These are phyloP conservation scores for Drosophila novamexicana DNA, from an alignment of 1,140 invertebrate species.

Conservation along the genomic window DNA sequence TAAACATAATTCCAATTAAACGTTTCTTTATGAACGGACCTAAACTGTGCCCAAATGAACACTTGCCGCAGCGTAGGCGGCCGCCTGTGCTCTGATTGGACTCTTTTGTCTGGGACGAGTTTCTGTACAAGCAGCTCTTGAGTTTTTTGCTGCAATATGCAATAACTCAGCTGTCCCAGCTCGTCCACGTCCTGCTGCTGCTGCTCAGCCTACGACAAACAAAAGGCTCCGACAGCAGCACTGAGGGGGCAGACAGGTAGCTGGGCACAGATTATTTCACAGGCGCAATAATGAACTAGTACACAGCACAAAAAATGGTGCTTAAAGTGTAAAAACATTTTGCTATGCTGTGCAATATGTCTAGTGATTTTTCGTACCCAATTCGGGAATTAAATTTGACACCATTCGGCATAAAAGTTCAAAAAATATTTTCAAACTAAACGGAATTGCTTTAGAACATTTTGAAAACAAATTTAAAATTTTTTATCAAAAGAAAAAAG, in stretches of 20 bases:
- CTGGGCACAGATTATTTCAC: conserved; percentile 39
- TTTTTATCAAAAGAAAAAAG: no score
- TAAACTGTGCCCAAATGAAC: conserved; percentile 34
- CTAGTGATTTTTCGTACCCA: no score
- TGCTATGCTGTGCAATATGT: no score
- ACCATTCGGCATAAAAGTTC: no score
- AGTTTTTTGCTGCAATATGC: conserved; percentile 45
- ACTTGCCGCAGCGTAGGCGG: conserved; percentile 45
- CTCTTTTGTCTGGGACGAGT: conserved; percentile 14
- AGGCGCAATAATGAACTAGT: neutral
- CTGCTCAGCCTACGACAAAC: conserved; percentile 47
- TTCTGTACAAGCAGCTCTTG: conserved; percentile 11
- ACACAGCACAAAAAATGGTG: neutral
- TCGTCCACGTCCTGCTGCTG: neutral
- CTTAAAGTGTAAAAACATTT: no score
- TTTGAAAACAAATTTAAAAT: no score
- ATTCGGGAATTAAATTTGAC: no score
- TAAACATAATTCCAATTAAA: conserved; percentile 78
- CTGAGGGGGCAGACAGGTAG: conserved; percentile 23
- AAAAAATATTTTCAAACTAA: no score
- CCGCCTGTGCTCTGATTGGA: conserved; percentile 16
- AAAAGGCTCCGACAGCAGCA: conserved; percentile 36
- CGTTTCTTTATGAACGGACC: conserved; percentile 57
- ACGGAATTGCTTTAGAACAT: no score
- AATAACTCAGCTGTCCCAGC: conserved; percentile 70